Conservation (phyloP, 1,140 invertebrate species). For the Aphis gossypii region DNA sequence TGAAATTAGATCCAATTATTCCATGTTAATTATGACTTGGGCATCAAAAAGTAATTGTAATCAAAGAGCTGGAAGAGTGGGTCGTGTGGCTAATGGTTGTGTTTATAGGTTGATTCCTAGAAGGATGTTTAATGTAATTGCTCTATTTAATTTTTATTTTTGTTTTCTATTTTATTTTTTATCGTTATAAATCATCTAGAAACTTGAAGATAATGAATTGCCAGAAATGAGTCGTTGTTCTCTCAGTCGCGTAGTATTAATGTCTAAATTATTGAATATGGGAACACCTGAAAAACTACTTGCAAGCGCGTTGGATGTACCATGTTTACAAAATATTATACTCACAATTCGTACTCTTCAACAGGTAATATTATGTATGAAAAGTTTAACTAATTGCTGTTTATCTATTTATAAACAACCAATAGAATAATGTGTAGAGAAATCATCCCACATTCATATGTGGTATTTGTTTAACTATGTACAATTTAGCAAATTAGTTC, state of each 20-base stretch:
- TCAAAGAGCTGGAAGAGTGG: conserved; percentile 89
- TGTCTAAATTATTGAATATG: conserved; percentile 83
- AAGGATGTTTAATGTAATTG: conserved; percentile 74
- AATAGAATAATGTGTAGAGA: neutral
- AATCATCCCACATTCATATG: neutral
- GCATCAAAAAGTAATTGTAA: conserved; percentile 87
- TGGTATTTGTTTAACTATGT: neutral
- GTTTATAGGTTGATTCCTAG: conserved; percentile 85
- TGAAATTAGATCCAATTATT: conserved; percentile 80
- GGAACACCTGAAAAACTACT: conserved; percentile 84
- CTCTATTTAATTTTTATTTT: neutral
- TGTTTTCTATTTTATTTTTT: neutral
- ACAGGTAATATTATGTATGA: conserved; percentile 71
- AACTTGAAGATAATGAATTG: neutral
- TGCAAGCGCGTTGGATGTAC: conserved; percentile 85
- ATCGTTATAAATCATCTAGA: neutral
- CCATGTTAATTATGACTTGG: conserved; percentile 82
- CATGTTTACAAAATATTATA: conserved; percentile 81
- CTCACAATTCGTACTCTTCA: conserved; percentile 84
- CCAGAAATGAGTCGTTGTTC: conserved; percentile 86
- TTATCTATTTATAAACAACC: neutral
- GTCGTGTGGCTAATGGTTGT: conserved; percentile 82
- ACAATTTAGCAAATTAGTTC: neutral
- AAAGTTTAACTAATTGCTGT: neutral
- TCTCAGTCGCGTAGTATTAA: conserved; percentile 82